Evolutionary conservation across 2,113 vertebrate genomes (phyloP).

Genomic region (Junco hyemalis): DNA sequence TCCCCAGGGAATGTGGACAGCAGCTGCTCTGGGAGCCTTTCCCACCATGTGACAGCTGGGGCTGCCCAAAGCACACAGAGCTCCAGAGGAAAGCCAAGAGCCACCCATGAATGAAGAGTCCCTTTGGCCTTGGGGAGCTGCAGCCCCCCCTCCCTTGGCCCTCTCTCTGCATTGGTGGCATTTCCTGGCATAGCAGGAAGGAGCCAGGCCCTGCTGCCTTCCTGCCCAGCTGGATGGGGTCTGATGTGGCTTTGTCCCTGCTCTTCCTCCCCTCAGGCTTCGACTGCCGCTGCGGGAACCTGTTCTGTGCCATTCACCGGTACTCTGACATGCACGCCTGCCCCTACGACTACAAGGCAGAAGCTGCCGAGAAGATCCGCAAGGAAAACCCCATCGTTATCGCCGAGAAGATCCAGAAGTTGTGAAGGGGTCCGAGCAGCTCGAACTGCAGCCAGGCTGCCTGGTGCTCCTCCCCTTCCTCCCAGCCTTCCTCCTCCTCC

Average conservation of each 20-base stretch:
- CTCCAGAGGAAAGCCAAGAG: background rate
- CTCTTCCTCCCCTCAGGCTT: conserved; percentile 74
- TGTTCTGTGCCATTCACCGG: conserved; percentile 89
- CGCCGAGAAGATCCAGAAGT: conserved; percentile 91
- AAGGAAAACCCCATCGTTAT: conserved; percentile 91
- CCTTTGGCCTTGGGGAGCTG: background rate
- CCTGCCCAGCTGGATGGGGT: background rate
- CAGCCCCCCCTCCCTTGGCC: fast-evolving
- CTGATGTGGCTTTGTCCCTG: background rate
- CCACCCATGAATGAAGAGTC: background rate
- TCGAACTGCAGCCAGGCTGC: conserved; percentile 23
- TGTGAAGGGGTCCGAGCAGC: conserved; percentile 78
- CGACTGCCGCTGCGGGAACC: conserved; percentile 89
- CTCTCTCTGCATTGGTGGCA: background rate
- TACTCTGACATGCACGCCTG: conserved; percentile 91
- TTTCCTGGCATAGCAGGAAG: background rate
- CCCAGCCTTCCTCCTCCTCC: conserved; percentile 29
- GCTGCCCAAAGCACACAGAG: background rate
- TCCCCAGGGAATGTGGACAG: fast-evolving
- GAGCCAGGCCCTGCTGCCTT: background rate
- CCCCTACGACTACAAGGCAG: conserved; percentile 88
- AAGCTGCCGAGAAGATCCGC: conserved; percentile 86
- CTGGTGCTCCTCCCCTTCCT: conserved; percentile 68
- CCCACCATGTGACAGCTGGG: conserved; percentile 6
- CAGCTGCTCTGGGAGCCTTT: background rate